Percentiles rank a stretch among this genome's conserved stretches.
Evolutionary conservation across 2,888 invertebrate genomes (phyloP).

Genomic region (Leptinotarsa haldemani): DNA sequence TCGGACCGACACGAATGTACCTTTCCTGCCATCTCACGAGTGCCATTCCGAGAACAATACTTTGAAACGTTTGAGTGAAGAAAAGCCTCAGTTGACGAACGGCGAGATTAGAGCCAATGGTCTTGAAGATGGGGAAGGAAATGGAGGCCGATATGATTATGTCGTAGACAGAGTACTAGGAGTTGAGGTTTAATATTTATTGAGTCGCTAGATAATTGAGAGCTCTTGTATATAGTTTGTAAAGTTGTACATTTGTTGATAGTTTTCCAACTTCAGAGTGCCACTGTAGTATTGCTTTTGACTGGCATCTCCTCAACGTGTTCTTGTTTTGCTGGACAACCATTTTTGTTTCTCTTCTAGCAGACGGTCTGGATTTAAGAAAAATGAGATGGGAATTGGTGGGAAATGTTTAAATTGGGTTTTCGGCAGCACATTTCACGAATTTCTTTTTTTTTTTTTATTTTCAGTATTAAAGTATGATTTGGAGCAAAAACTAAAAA

Average conservation of each 20-base stretch:
- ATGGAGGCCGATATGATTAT: conserved; percentile 77
- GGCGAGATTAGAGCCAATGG: conserved; percentile 56
- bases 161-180: conserved; percentile 86
- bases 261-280: conserved; percentile 32
- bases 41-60: conserved; percentile 61
- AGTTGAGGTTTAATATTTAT: conserved; percentile 78
- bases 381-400: not conserved
- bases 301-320: conserved; percentile 27
- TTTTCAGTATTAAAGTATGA: too few relatives aligned
- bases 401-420: not conserved
- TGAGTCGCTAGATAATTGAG: conserved; percentile 31
- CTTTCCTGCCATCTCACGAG: conserved; percentile 79
- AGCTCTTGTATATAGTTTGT: conserved; percentile 34
- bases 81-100: conserved; percentile 46
- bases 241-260: conserved; percentile 38
- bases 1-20: conserved; percentile 80
- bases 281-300: conserved; percentile 24
- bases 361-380: not conserved
- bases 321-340: conserved; percentile 21
- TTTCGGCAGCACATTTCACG: too few relatives aligned
- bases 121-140: conserved; percentile 62
- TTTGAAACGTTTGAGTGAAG: conserved; percentile 49
- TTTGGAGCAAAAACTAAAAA: too few relatives aligned
- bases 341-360: conserved; percentile 10
- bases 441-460: too few relatives aligned